Percentiles rank a stretch among this genome's conserved stretches.
phyloP scores from a whole-genome alignment of 2,888 invertebrate species.

The Agonopterix heracliana region DNA sequence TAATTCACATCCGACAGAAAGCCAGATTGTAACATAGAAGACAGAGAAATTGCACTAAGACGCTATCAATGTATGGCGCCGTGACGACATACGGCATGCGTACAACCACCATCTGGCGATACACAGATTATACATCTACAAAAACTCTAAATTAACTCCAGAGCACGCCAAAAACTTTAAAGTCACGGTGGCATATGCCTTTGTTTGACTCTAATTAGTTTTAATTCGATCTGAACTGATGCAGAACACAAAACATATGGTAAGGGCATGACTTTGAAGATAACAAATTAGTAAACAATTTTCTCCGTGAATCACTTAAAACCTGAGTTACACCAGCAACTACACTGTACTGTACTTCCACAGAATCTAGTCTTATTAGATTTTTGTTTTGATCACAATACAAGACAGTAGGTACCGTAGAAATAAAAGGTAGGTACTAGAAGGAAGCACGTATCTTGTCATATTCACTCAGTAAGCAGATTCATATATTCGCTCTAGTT shows the following conservation, averaged over 20 bases:
- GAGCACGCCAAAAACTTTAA: conserved; percentile 23
- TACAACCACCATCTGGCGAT: conserved; percentile 45
- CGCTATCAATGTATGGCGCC: conserved; percentile 23
- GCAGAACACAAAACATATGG: conserved; percentile 14
- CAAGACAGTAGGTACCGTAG: no score
- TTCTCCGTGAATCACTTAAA: no score
- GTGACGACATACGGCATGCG: conserved; percentile 55
- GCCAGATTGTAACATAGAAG: conserved; percentile 52
- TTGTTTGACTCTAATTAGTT: conserved; percentile 47
- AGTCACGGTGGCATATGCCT: conserved; percentile 66
- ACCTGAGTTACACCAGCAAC: no score
- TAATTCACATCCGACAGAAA: conserved; percentile 1
- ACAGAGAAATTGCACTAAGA: conserved; percentile 52
- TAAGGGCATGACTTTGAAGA: not conserved
- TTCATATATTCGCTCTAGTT: no score
- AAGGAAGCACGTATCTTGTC: no score
- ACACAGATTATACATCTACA: conserved; percentile 32
- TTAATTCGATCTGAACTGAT: conserved; percentile 32
- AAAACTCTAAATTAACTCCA: conserved; percentile 46
- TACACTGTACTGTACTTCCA: no score
- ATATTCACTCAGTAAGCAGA: no score
- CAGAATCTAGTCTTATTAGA: no score
- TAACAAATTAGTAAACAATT: not conserved
- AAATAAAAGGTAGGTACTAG: no score
- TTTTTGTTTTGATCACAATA: no score